These are phyloP conservation scores for Bubo blakistoni DNA, from an alignment of 2,113 vertebrate genomes.

Conservation along the genomic window DNA sequence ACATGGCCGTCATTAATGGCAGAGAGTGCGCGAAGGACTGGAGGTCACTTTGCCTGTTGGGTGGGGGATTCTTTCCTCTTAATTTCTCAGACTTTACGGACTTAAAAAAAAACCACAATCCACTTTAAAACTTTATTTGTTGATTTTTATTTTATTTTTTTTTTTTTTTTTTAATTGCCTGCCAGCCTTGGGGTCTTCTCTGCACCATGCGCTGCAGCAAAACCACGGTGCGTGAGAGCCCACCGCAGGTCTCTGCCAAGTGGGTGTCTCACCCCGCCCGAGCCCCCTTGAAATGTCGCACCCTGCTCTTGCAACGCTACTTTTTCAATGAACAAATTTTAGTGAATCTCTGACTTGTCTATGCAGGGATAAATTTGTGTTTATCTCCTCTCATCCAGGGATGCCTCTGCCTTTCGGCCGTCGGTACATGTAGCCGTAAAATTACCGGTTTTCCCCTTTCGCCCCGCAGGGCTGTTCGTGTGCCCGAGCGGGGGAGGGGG, in stretches of 20 bases:
- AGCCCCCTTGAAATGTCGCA: not conserved
- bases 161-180: not conserved
- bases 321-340: not conserved
- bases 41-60: not conserved
- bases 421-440: accelerated
- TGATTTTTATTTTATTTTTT: not conserved
- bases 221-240: accelerated
- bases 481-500: no score
- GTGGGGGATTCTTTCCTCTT: not conserved
- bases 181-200: accelerated
- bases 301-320: no score
- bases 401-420: not conserved
- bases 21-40: accelerated
- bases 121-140: not conserved
- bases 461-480: no score
- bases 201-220: not conserved
- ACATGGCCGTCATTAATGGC: accelerated
- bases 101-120: no score
- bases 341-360: no score
- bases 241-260: not conserved
- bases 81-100: not conserved
- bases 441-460: accelerated
- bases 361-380: accelerated
- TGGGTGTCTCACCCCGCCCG: accelerated
- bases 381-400: not conserved